phyloP scores from a whole-genome alignment of 2,888 invertebrate genomes.

The Teleogryllus oceanicus region DNA sequence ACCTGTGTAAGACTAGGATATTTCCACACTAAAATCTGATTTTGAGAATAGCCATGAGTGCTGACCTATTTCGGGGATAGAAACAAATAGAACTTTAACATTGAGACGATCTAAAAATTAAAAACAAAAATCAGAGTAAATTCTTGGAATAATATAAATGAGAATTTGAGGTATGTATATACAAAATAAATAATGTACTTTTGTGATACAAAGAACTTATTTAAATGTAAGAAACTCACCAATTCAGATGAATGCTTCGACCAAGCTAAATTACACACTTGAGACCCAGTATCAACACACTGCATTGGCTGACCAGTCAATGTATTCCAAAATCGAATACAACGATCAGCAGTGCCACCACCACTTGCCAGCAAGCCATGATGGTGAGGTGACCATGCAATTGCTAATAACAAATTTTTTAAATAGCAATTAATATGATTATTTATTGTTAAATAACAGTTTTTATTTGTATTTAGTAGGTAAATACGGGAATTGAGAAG shows the following conservation, averaged over 20 bases:
- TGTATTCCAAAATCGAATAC: slow-evolving; percentile 98
- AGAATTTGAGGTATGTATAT: slow-evolving; percentile 2
- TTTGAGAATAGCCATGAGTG: slow-evolving; percentile 97
- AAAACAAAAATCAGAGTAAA: not conserved
- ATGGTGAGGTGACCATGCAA: slow-evolving; percentile 99
- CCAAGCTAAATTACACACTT: slow-evolving; percentile 98
- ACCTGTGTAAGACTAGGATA: slow-evolving; percentile 96
- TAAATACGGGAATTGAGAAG: not conserved
- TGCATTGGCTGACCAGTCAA: slow-evolving; percentile 97
- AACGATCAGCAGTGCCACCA: slow-evolving; percentile 98
- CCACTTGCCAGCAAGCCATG: slow-evolving; percentile 94
- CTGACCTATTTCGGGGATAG: slow-evolving; percentile 54
- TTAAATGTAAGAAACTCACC: slow-evolving; percentile 56
- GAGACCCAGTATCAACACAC: slow-evolving; percentile 95
- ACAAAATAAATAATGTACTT: not conserved
- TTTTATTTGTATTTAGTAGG: not conserved
- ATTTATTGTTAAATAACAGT: not conserved
- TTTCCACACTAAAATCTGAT: slow-evolving; percentile 98
- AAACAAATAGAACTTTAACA: slow-evolving; percentile 31
- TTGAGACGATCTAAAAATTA: slow-evolving; percentile 27
- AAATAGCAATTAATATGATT: too few species aligned
- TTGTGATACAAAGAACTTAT: not conserved
- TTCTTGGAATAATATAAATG: slow-evolving; percentile 19
- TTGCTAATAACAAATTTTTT: slow-evolving; percentile 55
- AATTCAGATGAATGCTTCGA: slow-evolving; percentile 97